These are phyloP conservation scores for Pilophorus perplexus DNA, from an alignment of 2,888 invertebrate genomes.

Conservation along the genomic window DNA sequence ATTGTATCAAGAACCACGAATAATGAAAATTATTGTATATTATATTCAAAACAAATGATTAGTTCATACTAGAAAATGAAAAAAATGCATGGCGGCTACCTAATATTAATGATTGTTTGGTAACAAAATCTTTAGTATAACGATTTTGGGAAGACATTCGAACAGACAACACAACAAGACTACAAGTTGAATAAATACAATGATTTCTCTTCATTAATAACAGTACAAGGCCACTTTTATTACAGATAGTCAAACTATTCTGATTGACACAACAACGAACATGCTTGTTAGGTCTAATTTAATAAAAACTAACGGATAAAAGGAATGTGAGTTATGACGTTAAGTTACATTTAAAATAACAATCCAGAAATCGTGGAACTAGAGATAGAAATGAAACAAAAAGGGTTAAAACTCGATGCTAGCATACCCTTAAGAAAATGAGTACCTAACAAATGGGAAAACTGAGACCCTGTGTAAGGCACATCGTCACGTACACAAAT, in stretches of 20 bases:
- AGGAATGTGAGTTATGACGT: slow-evolving; percentile 9
- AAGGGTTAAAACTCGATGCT: no score
- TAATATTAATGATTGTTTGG: slow-evolving; percentile 14
- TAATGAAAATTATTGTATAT: no score
- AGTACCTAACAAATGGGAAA: no score
- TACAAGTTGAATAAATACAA: no score
- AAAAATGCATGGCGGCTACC: slow-evolving; percentile 1
- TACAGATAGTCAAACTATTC: slow-evolving; percentile 22
- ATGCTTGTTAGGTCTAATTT: not conserved
- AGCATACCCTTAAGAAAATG: no score
- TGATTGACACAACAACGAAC: slow-evolving; percentile 1
- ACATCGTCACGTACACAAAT: no score
- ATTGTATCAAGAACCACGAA: no score
- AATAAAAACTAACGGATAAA: not conserved
- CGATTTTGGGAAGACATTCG: slow-evolving; percentile 19
- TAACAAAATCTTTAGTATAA: slow-evolving; percentile 30
- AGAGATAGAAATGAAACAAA: no score
- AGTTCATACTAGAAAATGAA: slow-evolving; percentile 7
- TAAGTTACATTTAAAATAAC: no score
- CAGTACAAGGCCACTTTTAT: slow-evolving; percentile 31
- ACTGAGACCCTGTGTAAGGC: no score
- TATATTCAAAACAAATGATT: slow-evolving; percentile 16
- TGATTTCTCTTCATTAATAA: slow-evolving; percentile 4
- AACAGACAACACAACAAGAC: slow-evolving; percentile 3
- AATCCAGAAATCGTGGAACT: no score